phyloP scores from a whole-genome alignment of 2,797 vertebrate genomes.

The Acrossocheilus wenchowensis region DNA sequence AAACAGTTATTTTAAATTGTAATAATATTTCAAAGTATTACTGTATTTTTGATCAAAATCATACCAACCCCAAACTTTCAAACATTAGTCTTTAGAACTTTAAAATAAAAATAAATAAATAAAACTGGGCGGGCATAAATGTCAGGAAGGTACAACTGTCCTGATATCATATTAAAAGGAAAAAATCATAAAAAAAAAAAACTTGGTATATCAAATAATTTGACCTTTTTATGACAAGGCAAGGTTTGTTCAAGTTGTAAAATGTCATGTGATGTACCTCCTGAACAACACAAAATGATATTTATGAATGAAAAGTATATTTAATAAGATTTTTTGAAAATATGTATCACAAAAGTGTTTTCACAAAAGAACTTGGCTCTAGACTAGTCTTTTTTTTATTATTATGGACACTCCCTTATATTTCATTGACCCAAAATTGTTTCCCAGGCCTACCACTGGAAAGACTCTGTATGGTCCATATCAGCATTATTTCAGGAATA shows the following conservation, averaged over 20 bases:
- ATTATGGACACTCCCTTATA: background rate
- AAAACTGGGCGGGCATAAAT: background rate
- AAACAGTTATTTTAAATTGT: background rate
- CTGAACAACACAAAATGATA: background rate
- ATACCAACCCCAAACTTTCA: background rate
- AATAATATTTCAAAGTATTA: background rate
- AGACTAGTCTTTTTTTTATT: background rate
- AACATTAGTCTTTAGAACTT: background rate
- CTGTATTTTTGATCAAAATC: background rate
- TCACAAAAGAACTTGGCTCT: background rate
- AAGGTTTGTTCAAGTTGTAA: background rate
- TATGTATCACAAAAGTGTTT: background rate
- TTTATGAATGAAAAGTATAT: background rate
- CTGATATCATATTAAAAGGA: background rate
- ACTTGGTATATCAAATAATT: background rate
- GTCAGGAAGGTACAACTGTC: background rate
- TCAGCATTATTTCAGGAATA: slow-evolving; percentile 5
- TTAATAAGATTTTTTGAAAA: background rate
- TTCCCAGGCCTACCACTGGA: background rate
- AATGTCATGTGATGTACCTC: background rate
- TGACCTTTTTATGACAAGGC: background rate
- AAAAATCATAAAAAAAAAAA: background rate
- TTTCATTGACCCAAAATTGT: background rate
- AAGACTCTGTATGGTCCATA: slow-evolving; percentile 15
- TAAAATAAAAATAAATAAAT: background rate